Evolutionary conservation across 2,888 invertebrate genomes (phyloP), one percentile per base, ranked within the genome.

Genomic region (Epinotia brunnichana): DNA sequence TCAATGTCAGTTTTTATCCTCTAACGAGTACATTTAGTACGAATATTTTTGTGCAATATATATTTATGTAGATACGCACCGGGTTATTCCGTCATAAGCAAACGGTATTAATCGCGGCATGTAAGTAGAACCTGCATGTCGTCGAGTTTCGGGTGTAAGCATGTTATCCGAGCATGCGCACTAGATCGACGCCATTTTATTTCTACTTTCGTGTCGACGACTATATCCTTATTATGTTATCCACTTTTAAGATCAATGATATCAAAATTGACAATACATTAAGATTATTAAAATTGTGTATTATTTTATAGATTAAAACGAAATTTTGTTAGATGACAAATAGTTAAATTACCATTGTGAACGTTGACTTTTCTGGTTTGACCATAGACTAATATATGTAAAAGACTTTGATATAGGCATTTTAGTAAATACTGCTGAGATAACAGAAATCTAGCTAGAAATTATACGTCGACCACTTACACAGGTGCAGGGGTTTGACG

Each of bases 11-110:
- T 60, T 66, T 57, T 53, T 62, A 66, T 41, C 39, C 21, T 53
- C 39, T 57, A 57, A 57, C 21, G 5, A 4, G 62, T 62, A 62
- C 63, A 10, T 51, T 63, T 13, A 17, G 29, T 63, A 63, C 19
- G n/a, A n/a, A n/a, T 63, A 64, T 66, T 41, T 41, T 24, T 41
- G 54, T 66, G 66, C 54, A 66, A 66, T 66, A 66, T 56, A n/a
- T n/a, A n/a, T 24, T 41, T n/a, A 19, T 63, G 9, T 61, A 29
- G 39, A 39, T 41, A 2, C 19, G 2, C 13, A n/a, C 4, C 9
- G 35, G 2, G n/a, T 35, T 35, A 59, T 59, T 17, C 17, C 59
- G 15, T 44, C 44, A 13, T 44, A 15, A 44, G 44, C 3, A 15
- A 44, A 39, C 11, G 44, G 44, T 44, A 29, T 29, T 35, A 9